Conservation (phyloP, 1,140 invertebrate genomes). For the Schmidtea mediterranea region DNA sequence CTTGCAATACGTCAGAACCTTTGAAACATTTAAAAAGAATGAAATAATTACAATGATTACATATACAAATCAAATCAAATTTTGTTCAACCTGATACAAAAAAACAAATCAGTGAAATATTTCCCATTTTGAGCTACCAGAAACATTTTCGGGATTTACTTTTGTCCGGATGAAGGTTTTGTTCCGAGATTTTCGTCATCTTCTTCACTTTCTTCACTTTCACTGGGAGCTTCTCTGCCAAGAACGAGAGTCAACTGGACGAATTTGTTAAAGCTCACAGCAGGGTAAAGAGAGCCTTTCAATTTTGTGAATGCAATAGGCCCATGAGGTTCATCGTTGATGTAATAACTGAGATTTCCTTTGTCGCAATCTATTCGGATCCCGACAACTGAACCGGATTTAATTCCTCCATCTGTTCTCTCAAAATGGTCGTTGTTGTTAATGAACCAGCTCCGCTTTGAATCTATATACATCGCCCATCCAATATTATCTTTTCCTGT, state of each 20-base stretch:
- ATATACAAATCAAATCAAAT: no score
- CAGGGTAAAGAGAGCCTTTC: constrained; percentile 62
- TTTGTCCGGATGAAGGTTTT: neutral
- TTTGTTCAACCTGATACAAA: no score
- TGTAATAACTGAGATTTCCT: constrained; percentile 63
- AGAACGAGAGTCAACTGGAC: constrained; percentile 72
- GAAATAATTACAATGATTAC: no score
- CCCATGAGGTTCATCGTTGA: constrained; percentile 57
- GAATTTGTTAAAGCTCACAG: constrained; percentile 75
- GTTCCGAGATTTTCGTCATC: neutral
- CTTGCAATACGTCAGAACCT: no score
- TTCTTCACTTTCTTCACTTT: constrained; percentile 5
- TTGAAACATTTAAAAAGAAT: no score
- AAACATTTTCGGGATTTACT: neutral
- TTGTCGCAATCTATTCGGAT: constrained; percentile 65
- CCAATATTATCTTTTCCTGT: constrained; percentile 82
- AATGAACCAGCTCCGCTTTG: constrained; percentile 66
- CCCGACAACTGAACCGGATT: constrained; percentile 46
- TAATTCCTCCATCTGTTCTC: constrained; percentile 63
- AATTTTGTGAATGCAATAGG: constrained; percentile 26
- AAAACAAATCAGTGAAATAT: no score
- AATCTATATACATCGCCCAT: constrained; percentile 95
- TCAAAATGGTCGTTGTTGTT: constrained; percentile 67
- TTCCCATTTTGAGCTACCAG: no score
- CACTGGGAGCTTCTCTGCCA: constrained; percentile 50